These are phyloP conservation scores for Chironex yamaguchii DNA, from an alignment of 30 jellyfish, hydroid and myxozoan genomes.

Conservation along the genomic window DNA sequence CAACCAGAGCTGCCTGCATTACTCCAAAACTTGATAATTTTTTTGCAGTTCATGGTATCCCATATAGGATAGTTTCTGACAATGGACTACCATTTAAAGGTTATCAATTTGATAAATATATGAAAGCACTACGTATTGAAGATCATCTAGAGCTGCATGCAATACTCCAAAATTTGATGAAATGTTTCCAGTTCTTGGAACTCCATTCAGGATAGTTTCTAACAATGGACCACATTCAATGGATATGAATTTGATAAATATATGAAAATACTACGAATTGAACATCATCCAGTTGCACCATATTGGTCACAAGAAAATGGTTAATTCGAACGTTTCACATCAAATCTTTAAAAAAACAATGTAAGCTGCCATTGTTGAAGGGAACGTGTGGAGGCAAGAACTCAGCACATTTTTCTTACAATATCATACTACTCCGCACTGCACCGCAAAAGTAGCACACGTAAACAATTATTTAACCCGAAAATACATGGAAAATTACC, in stretches of 20 bases:
- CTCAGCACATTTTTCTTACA: background rate
- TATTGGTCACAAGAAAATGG: no score
- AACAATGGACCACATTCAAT: slow-evolving; percentile 30
- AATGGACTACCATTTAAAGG: no score
- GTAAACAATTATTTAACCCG: slow-evolving; percentile 27
- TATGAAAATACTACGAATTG: background rate
- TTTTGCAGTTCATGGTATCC: no score
- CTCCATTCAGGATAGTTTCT: background rate
- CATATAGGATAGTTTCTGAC: no score
- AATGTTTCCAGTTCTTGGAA: slow-evolving; percentile 20
- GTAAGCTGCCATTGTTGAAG: background rate
- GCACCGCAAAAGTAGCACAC: no score
- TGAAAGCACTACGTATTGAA: no score
- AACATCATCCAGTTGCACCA: no score
- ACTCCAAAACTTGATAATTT: slow-evolving; percentile 21
- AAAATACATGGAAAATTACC: slow-evolving; percentile 52
- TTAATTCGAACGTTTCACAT: slow-evolving; percentile 1
- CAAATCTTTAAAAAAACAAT: slow-evolving; percentile 4
- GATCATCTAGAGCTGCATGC: no score
- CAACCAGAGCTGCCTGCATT: slow-evolving; percentile 10
- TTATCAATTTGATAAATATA: no score
- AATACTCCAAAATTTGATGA: no score
- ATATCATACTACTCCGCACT: slow-evolving; percentile 27
- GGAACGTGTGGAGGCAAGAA: slow-evolving; percentile 15
- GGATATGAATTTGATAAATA: background rate